phyloP scores from a whole-genome alignment of 2,888 invertebrate species.

The Leptinotarsa haldemani region DNA sequence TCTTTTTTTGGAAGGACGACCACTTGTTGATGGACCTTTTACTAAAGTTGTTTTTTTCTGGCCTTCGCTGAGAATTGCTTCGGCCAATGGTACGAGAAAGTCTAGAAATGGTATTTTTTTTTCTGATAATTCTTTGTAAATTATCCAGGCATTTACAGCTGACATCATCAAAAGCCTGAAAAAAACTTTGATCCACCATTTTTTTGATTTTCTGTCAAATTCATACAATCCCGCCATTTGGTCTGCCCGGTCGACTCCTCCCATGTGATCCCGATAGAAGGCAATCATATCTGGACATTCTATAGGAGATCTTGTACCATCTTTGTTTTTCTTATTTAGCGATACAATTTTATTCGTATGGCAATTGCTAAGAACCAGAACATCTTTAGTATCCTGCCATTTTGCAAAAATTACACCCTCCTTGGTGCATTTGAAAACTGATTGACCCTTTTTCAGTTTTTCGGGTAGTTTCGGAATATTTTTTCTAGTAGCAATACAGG shows the following conservation, averaged over 20 bases:
- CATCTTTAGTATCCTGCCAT: slow-evolving; percentile 52
- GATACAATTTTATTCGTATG: slow-evolving; percentile 41
- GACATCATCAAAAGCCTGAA: slow-evolving; percentile 50
- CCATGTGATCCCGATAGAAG: slow-evolving; percentile 50
- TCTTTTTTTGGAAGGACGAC: slow-evolving; percentile 27
- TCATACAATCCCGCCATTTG: slow-evolving; percentile 53
- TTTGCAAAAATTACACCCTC: slow-evolving; percentile 21
- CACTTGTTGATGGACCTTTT: slow-evolving; percentile 29
- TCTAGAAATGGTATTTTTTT: slow-evolving; percentile 16
- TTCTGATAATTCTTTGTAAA: slow-evolving; percentile 29
- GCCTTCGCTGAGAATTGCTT: slow-evolving; percentile 15
- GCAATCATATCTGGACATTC: slow-evolving; percentile 46
- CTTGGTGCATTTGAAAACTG: slow-evolving; percentile 18
- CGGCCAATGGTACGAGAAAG: background rate
- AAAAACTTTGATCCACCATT: slow-evolving; percentile 56
- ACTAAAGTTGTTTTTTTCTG: slow-evolving; percentile 22
- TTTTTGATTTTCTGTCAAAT: slow-evolving; percentile 50
- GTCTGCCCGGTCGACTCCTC: slow-evolving; percentile 54
- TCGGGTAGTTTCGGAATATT: slow-evolving; percentile 9
- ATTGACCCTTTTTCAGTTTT: slow-evolving; percentile 19
- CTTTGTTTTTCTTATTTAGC: slow-evolving; percentile 49
- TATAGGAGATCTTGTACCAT: slow-evolving; percentile 49
- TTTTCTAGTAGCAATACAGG: slow-evolving; percentile 22
- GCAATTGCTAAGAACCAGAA: slow-evolving; percentile 53
- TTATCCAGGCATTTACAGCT: slow-evolving; percentile 52